Base-by-base conservation (phyloP, 2,888 invertebrate species). In the Meta bourneti region DNA sequence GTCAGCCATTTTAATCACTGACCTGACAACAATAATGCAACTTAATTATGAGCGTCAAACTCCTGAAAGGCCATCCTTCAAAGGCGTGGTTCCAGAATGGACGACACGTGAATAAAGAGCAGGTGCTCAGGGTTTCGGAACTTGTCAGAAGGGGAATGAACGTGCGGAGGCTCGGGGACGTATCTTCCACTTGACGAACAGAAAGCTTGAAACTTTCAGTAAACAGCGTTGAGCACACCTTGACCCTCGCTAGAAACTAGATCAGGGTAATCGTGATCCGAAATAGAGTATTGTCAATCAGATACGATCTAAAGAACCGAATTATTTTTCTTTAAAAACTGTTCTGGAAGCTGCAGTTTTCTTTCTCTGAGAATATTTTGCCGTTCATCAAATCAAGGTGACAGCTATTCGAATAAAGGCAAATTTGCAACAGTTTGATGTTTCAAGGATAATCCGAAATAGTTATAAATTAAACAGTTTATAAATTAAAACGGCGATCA, bases 21-120 rank as follows among this genome's bases (percentile, higher is more conserved):
- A 34, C 61, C 74, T 84, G 61, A 61, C 84, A 16, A 75, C 84
- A 75, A 72, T 71, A 71, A 72, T 9, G 82, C 81, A 52, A 84
- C 84, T 84, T 84, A 84, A 84, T 84, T 75, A 84, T 19, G 48
- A 84, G 61, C 75, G 84, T 84, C 84, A 52, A 72, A 49, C 61
- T 69, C 16, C 7, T 69, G 70, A 84, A 52, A 74, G 61, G 74
- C 74, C 75, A 74, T 52, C 74, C 84, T 74, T 84, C 34, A 75
- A 51, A 75, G 84, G 84, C 84, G 84, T 84, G 84, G 81, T n/a
- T n/a, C 61, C 20, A n/a, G 61, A 61, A 34, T 74, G 75, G 72
- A 61, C 72, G 51, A 54, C 81, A 81, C 77, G 77, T 34, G 34
- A 61, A 61, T 61, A 61, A 61, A 69, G 54, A 54, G 84, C 84